Percentiles rank a stretch among this genome's conserved stretches.
These are phyloP conservation scores for Notodonta ziczac DNA, from an alignment of 2,888 invertebrate species.

Conservation along the genomic window DNA sequence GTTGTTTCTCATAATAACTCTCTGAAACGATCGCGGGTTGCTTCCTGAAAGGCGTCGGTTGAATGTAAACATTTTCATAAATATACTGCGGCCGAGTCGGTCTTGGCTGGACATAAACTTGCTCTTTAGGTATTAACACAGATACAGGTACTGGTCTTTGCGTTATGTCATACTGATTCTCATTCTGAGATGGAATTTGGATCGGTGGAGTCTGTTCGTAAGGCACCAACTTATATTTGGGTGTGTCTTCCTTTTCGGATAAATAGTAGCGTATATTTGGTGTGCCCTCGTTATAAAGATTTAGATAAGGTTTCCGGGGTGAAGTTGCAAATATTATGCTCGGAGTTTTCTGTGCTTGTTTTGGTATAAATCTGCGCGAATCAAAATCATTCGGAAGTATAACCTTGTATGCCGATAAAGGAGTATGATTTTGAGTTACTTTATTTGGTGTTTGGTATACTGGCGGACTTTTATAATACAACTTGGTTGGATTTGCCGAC, in stretches of 20 bases:
- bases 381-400: conserved; percentile 52
- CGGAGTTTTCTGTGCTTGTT: conserved; percentile 53
- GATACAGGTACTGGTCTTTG: conserved; percentile 57
- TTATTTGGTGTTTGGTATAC: conserved; percentile 53
- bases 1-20: conserved; percentile 71
- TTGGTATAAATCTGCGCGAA: conserved; percentile 54
- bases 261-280: conserved; percentile 69
- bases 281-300: conserved; percentile 58
- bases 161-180: conserved; percentile 47
- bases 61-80: conserved; percentile 55
- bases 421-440: conserved; percentile 56
- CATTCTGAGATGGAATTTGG: conserved; percentile 38
- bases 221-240: conserved; percentile 77
- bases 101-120: conserved; percentile 63
- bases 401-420: conserved; percentile 47
- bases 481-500: conserved; percentile 74
- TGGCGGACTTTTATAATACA: conserved; percentile 68
- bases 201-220: conserved; percentile 80
- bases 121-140: conserved; percentile 57
- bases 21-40: conserved; percentile 67
- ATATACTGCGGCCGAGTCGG: conserved; percentile 58
- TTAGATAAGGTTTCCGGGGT: conserved; percentile 63
- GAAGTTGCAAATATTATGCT: conserved; percentile 44
- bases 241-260: conserved; percentile 63
- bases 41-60: conserved; percentile 50